phyloP scores from a whole-genome alignment of 2,113 vertebrate species.

The Onychorhynchus coronatus region DNA sequence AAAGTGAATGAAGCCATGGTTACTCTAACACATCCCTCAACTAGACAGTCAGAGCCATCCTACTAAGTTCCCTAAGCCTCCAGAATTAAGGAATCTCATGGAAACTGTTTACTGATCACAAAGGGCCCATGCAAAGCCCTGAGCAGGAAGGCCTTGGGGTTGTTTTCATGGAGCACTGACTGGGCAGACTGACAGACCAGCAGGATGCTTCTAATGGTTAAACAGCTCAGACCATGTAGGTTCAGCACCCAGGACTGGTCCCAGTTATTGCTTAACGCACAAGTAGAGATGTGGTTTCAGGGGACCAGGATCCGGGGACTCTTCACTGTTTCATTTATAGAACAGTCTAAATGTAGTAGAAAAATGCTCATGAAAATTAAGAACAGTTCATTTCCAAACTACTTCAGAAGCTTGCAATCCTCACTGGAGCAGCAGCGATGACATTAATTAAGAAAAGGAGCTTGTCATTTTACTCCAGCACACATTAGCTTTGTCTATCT shows the following conservation, averaged over 20 bases:
- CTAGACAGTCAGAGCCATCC: not conserved
- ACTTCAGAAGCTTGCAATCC: not conserved
- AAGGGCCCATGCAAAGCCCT: not conserved
- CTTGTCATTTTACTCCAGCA: conserved; percentile 1
- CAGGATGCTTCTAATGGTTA: not conserved
- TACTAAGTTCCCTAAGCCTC: not conserved
- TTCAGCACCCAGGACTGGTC: not conserved
- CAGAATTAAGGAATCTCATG: not conserved
- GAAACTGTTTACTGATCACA: not conserved
- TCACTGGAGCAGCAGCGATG: not conserved
- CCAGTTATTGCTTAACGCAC: not conserved
- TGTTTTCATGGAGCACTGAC: accelerated
- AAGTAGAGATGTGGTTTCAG: not conserved
- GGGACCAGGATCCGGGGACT: not conserved
- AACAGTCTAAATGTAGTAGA: not conserved
- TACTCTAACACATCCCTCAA: not conserved
- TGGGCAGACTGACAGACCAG: not conserved
- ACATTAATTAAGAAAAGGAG: conserved; percentile 35
- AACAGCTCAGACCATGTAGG: not conserved
- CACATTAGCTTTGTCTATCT: conserved; percentile 31
- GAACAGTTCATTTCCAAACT: not conserved
- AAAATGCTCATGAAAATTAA: not conserved
- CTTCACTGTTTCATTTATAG: not conserved
- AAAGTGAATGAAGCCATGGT: not conserved
- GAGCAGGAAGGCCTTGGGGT: not conserved